A percentile compares a stretch with the other conserved stretches of the same genome.
Evolutionary conservation across 2,888 invertebrate genomes (phyloP).

Genomic region (Dolichomitus sp.): DNA sequence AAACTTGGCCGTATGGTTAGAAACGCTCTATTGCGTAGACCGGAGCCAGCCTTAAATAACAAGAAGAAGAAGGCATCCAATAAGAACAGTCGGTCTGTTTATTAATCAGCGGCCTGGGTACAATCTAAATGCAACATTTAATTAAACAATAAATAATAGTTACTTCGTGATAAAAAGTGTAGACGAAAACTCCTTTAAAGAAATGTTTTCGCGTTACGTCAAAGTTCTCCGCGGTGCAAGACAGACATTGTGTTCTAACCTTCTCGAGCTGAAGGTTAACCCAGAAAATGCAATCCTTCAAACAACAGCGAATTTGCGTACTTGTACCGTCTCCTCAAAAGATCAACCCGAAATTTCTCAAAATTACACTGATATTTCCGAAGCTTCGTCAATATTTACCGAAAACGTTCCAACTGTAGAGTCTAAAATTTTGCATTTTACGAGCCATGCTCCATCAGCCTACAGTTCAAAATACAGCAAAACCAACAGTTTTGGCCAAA

Average conservation of each 20-base stretch:
- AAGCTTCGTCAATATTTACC: neutral
- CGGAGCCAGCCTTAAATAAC: too few relatives aligned
- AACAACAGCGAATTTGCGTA: neutral
- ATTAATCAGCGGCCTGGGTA: neutral
- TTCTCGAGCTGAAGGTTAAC: neutral
- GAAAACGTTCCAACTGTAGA: neutral
- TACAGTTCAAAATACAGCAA: neutral
- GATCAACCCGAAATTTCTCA: neutral
- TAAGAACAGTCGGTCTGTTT: too few relatives aligned
- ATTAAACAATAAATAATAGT: neutral
- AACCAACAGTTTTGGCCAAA: neutral
- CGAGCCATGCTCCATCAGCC: neutral
- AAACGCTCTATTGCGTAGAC: too few relatives aligned
- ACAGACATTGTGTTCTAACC: neutral
- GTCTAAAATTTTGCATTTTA: neutral
- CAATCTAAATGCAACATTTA: constrained; percentile 4
- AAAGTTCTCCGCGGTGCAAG: constrained; percentile 15
- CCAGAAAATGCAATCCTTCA: neutral
- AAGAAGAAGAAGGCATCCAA: too few relatives aligned
- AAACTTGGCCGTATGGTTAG: too few relatives aligned
- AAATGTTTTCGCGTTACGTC: constrained; percentile 54
- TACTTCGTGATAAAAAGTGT: neutral
- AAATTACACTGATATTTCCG: neutral
- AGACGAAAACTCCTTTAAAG: neutral
- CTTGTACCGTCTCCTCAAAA: neutral